Percentiles rank a stretch among this genome's conserved stretches.
These are phyloP conservation scores for Virgularia gustaviana DNA, from an alignment of 92 coral and sea anemone species.

Conservation along the genomic window DNA sequence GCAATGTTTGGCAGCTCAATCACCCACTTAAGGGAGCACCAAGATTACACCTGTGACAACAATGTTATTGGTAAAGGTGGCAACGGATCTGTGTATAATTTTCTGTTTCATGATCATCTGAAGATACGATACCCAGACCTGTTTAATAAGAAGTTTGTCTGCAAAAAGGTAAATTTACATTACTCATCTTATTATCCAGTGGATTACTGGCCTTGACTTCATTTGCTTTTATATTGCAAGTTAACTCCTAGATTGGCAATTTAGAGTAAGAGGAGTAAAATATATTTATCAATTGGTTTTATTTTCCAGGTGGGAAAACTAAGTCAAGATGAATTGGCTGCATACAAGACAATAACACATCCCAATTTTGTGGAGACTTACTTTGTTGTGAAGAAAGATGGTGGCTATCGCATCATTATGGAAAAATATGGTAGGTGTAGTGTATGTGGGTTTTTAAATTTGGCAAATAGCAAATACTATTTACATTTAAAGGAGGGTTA, in stretches of 20 bases:
- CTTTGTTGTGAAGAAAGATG: background rate
- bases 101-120: background rate
- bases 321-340: no score
- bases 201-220: background rate
- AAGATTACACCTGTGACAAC: background rate
- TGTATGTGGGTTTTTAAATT: background rate
- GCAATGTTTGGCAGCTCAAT: background rate
- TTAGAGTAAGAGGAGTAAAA: no score
- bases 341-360: no score
- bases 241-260: background rate
- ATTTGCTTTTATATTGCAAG: background rate
- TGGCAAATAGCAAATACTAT: background rate
- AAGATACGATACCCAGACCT: background rate
- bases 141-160: background rate
- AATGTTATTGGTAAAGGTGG: constrained; percentile 3
- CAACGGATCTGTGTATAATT: constrained; percentile 1
- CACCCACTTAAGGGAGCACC: constrained; percentile 24
- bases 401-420: constrained; percentile 5
- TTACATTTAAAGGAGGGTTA: background rate
- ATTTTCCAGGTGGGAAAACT: no score
- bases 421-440: constrained; percentile 32
- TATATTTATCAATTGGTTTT: no score
- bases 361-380: constrained; percentile 15
- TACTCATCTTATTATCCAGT: no score
- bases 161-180: constrained; percentile 23